Evolutionary conservation across 2,797 vertebrate genomes (phyloP), one percentile per base, ranked within the genome.

Genomic region (Falco peregrinus): DNA sequence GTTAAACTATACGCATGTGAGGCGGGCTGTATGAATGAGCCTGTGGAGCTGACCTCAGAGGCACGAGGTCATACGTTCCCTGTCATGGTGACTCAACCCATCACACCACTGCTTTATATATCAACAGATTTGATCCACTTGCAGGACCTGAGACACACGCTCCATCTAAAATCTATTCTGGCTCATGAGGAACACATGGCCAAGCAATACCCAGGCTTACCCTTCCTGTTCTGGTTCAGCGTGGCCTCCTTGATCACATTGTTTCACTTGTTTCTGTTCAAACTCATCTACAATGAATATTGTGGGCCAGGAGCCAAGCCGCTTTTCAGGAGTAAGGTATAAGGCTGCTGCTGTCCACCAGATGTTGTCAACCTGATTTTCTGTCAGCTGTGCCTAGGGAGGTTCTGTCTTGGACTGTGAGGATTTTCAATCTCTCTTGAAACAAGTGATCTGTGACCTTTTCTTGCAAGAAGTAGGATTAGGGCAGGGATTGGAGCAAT

Each of bases 161-260:
- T 99, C 95, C 99, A 99, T 94, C 98, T 99, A 57, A 99, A 99
- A 97, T 98, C 99, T 95, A 99, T 99, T 97, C 92, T 99, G 93
- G 99, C 99, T n/a, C 99, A 99, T 0, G 99, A 99, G 60, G 99
- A 99, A 91, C 99, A 99, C 98, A 99, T 99, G 99, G 99, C 99
- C 78, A 99, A 99, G 96, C 98, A 99, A 95, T 99, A 99, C 95
- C 99, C 99, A 0, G 99, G 99, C 63, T 98, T 99, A 96, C 99
- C 99, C 82, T 99, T 99, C 98, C 98, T 99, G 24, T 99, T 99
- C 98, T 99, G 99, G 99, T 99, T 99, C 98, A 99, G 99, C 10
- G 99, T 99, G 97, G 99, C 99, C 18, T 99, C 99, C 10, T 98
- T 99, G 95, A 99, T 99, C 97, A 99, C 99, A 1, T 98, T 99